Evolutionary conservation across 1,140 invertebrate genomes (phyloP).

Genomic region (Spodoptera frugiperda): DNA sequence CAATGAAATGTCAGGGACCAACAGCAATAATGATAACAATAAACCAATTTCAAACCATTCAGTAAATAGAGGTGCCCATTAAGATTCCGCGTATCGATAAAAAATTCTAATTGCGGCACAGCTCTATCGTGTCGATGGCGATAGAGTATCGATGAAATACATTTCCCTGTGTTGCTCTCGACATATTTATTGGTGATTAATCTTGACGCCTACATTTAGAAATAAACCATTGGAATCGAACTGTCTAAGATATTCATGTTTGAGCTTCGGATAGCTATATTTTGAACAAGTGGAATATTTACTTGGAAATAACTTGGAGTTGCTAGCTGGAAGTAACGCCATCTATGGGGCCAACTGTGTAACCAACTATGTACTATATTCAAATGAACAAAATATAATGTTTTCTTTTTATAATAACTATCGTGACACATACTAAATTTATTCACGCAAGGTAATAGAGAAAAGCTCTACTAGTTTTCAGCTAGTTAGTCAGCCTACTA

Average conservation of each 20-base stretch:
- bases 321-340: neutral
- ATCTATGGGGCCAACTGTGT: neutral
- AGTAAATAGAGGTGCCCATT: conserved; percentile 8
- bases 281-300: conserved; percentile 17
- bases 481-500: too few species aligned
- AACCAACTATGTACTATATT: too few species aligned
- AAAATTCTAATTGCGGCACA: conserved; percentile 40
- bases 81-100: conserved; percentile 25
- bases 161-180: conserved; percentile 44
- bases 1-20: too few species aligned
- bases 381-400: too few species aligned
- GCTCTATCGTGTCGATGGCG: conserved; percentile 44
- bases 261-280: conserved; percentile 21
- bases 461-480: too few species aligned
- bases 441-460: too few species aligned
- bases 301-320: neutral
- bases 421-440: too few species aligned
- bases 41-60: neutral
- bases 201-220: conserved; percentile 49
- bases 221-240: conserved; percentile 35
- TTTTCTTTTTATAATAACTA: too few species aligned
- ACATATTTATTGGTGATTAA: conserved; percentile 56
- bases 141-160: conserved; percentile 55
- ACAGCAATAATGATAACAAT: too few species aligned
- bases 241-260: conserved; percentile 23